Percentiles rank a stretch among this genome's conserved stretches.
These are phyloP conservation scores for Scaptomyza pallida DNA, from an alignment of 1,140 invertebrate species.

Conservation along the genomic window DNA sequence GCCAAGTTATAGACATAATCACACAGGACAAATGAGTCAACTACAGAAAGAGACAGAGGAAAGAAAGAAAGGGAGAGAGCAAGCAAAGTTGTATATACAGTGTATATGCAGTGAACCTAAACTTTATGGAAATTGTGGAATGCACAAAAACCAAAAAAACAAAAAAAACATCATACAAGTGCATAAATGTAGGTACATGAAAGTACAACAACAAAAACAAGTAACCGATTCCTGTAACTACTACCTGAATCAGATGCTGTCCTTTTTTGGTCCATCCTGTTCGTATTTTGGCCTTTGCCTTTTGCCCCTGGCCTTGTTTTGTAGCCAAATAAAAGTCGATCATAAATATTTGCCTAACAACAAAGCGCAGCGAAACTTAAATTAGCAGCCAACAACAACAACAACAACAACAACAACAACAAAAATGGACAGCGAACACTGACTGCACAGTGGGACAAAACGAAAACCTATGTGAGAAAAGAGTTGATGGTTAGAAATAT, in stretches of 20 bases:
- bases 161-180: no score
- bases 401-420: constrained; percentile 11
- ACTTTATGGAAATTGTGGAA: constrained; percentile 61
- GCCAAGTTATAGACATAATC: constrained; percentile 60
- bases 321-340: constrained; percentile 70
- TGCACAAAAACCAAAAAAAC: constrained; percentile 16
- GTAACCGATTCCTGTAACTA: constrained; percentile 14
- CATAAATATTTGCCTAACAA: constrained; percentile 76
- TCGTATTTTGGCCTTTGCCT: not conserved
- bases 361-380: constrained; percentile 73
- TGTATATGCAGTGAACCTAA: constrained; percentile 38
- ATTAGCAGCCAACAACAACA: constrained; percentile 48
- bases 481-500: no score
- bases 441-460: constrained; percentile 5
- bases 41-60: not conserved
- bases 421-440: no score
- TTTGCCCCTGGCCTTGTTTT: constrained; percentile 5
- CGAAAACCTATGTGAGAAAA: not conserved
- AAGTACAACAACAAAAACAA: constrained; percentile 1
- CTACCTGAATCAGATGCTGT: not conserved
- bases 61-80: not conserved
- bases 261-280: not conserved
- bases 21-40: constrained; percentile 17
- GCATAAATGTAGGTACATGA: constrained; percentile 20
- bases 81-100: not conserved